Percentiles rank a stretch among this genome's conserved stretches.
phyloP scores from a whole-genome alignment of 2,888 invertebrate genomes.

The Cactoblastis cactorum region DNA sequence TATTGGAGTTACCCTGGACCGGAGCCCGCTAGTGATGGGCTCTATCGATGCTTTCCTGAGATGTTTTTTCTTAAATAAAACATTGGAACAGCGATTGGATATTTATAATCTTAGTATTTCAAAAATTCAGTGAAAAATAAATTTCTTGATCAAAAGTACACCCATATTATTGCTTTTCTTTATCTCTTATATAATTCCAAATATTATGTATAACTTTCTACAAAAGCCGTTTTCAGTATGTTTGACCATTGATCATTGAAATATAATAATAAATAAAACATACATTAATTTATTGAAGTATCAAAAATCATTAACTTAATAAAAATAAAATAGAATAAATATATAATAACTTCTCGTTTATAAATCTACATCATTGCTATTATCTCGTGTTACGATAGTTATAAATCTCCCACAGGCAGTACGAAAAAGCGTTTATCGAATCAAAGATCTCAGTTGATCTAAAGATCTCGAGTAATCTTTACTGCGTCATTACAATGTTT shows the following conservation, averaged over 20 bases:
- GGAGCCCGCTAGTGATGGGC: background rate
- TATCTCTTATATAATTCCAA: too few species aligned
- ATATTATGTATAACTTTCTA: too few species aligned
- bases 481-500: conserved; percentile 3
- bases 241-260: too few species aligned
- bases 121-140: too few species aligned
- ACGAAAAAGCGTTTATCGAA: background rate
- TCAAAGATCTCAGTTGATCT: background rate
- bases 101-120: too few species aligned
- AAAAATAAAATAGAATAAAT: background rate
- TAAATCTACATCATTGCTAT: background rate
- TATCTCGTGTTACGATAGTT: background rate
- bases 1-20: conserved; percentile 7
- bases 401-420: background rate
- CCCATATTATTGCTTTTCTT: too few species aligned
- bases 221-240: too few species aligned
- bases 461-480: background rate
- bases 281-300: too few species aligned
- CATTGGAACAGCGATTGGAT: too few species aligned
- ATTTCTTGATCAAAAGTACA: too few species aligned
- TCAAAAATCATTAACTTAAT: too few species aligned
- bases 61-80: background rate
- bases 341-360: background rate
- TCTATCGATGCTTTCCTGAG: background rate
- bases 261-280: too few species aligned